phyloP scores from a whole-genome alignment of 2,797 vertebrate genomes.

The Hoplostethus mediterraneus region DNA sequence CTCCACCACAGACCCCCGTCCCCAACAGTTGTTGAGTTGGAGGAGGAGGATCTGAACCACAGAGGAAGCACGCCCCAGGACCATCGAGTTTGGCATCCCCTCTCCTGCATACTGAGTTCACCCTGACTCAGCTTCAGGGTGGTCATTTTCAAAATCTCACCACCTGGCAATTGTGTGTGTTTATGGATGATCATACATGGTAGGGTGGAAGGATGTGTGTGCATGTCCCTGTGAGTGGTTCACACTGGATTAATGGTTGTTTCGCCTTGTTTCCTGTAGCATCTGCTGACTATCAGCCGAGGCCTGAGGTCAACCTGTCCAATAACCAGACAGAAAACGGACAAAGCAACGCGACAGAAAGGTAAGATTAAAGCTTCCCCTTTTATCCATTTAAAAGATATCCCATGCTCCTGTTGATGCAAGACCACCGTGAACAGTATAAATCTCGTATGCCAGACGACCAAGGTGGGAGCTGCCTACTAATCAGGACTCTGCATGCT shows the following conservation, averaged over 20 bases:
- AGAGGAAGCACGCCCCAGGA: conserved; percentile 6
- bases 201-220: neutral
- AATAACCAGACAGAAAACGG: conserved; percentile 72
- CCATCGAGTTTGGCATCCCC: conserved; percentile 2
- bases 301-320: conserved; percentile 61
- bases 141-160: neutral
- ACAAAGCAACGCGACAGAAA: conserved; percentile 68
- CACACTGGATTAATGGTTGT: conserved; percentile 23
- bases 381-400: neutral
- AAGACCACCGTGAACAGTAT: conserved; percentile 47
- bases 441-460: conserved; percentile 38
- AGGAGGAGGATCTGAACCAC: conserved; percentile 17
- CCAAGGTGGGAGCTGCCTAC: neutral
- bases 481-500: conserved; percentile 43
- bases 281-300: conserved; percentile 78
- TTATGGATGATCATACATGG: neutral
- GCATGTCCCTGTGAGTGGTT: conserved; percentile 7
- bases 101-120: neutral
- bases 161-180: neutral
- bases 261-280: conserved; percentile 59
- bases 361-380: conserved; percentile 61
- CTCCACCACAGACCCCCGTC: conserved; percentile 46
- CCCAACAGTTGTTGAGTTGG: conserved; percentile 21
- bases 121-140: conserved; percentile 6
- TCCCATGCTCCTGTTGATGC: conserved; percentile 9